phyloP scores from a whole-genome alignment of 2,888 invertebrate species.

The Tachina fera region DNA sequence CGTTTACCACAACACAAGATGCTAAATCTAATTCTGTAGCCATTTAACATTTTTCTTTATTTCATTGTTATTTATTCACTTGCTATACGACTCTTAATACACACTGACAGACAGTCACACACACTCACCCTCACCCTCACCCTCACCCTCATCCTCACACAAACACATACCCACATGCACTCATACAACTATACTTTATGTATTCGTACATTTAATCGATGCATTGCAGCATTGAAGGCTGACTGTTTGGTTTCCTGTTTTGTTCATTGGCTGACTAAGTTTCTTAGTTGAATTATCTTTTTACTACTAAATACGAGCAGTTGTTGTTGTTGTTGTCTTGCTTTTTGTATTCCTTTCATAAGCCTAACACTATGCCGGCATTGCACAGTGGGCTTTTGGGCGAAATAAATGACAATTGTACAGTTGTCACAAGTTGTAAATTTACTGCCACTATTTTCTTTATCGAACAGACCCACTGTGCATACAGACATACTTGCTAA shows the following conservation, averaged over 20 bases:
- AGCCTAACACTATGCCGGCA: not conserved
- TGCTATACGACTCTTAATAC: conserved; percentile 35
- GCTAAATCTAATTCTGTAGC: conserved; percentile 62
- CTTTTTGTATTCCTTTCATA: conserved; percentile 21
- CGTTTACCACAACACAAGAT: conserved; percentile 58
- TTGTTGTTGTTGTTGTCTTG: not conserved
- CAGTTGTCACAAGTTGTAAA: not conserved
- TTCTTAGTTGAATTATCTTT: conserved; percentile 45
- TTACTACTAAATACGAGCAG: not conserved
- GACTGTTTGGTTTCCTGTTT: conserved; percentile 54
- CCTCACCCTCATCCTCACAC: too few relatives aligned
- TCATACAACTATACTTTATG: not conserved
- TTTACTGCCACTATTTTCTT: not conserved
- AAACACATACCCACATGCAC: not conserved
- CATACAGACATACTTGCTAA: too few relatives aligned
- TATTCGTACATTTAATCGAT: not conserved
- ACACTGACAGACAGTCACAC: conserved; percentile 9
- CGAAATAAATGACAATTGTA: not conserved
- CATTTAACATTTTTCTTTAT: conserved; percentile 65
- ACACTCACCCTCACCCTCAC: too few relatives aligned
- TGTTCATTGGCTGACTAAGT: conserved; percentile 27
- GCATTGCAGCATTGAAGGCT: conserved; percentile 52
- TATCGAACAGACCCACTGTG: not conserved
- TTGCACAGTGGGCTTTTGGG: not conserved
- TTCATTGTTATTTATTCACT: conserved; percentile 67